Evolutionary conservation across 2,888 invertebrate genomes (phyloP), one percentile per base, ranked within the genome.

Genomic region (Pheosia tremula): DNA sequence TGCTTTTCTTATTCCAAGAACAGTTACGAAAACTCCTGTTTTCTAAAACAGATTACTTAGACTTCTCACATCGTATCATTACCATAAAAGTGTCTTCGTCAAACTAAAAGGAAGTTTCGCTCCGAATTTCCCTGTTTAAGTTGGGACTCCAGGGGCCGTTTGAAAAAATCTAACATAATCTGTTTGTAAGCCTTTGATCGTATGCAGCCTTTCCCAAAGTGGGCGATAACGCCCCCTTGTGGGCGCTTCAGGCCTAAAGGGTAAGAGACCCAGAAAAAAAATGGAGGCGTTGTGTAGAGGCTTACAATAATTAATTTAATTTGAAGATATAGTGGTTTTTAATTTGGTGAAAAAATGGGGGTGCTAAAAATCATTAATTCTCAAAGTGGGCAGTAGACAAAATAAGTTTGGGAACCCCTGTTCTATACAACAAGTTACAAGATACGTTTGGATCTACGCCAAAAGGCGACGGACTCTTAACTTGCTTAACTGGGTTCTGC

Each of bases 41-140:
- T 10, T 47, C 10, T 5, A 7, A 49, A 49, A 49, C 49, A 49
- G 13, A 49, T 49, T 50, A 50, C 24, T 13, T 3, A 50, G 24
- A 50, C 50, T 24, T 24, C 50, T 24, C 24, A 7, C 45, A 24
- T 47, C 6, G 47, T 47, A 11, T n/a, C 47, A 11, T 50, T 50
- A 50, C 50, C 50, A 50, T 50, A 24, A 50, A 50, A 50, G 6
- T 13, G 24, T 24, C 50, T 24, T 24, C 6, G 24, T 24, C 8
- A n/a, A 50, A 50, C 50, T 50, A 6, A 52, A 37, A 63, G 24
- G 38, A 60, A 60, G 57, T 60, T 63, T 45, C 36, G 57, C 38
- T 10, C 10, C 54, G 55, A 57, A 57, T 60, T 63, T 58, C 49
- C 58, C 47, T 53, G 50, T 24, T 50, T 50, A 24, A 13, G 50